Percentiles rank a stretch among this genome's conserved stretches.
phyloP scores from a whole-genome alignment of 2,888 invertebrate species.

The Syritta pipiens region DNA sequence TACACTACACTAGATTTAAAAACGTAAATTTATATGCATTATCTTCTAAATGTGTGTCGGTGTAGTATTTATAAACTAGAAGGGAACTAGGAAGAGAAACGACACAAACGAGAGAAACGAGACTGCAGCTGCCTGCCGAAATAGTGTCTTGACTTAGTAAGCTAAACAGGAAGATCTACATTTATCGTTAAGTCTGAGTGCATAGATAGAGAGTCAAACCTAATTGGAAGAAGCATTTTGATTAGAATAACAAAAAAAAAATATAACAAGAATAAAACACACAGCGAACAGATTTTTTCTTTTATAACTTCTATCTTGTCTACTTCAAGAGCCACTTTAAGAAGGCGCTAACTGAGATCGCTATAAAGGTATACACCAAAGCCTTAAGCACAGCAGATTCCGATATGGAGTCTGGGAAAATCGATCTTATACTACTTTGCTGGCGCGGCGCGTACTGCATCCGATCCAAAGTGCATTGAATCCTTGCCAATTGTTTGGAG shows the following conservation, averaged over 20 bases:
- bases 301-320: constrained; percentile 15
- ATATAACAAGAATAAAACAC: constrained; percentile 1
- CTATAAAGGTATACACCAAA: constrained; percentile 73
- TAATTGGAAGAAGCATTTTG: constrained; percentile 14
- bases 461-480: constrained; percentile 75
- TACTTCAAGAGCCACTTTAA: constrained; percentile 76
- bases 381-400: constrained; percentile 74
- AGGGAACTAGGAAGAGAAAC: constrained; percentile 3
- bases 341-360: constrained; percentile 73
- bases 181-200: constrained; percentile 9
- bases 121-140: background rate
- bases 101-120: background rate
- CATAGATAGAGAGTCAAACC: background rate
- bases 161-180: constrained; percentile 28
- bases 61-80: background rate
- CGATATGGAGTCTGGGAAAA: constrained; percentile 71
- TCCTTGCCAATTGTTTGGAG: constrained; percentile 79
- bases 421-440: background rate
- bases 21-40: background rate
- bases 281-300: constrained; percentile 8
- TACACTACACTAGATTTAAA: constrained; percentile 28
- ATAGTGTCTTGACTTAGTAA: constrained; percentile 18
- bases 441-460: constrained; percentile 74
- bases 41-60: background rate
- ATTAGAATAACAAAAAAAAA: background rate